Conservation (phyloP, 2,888 invertebrate species). For the Anaspis maculata region DNA sequence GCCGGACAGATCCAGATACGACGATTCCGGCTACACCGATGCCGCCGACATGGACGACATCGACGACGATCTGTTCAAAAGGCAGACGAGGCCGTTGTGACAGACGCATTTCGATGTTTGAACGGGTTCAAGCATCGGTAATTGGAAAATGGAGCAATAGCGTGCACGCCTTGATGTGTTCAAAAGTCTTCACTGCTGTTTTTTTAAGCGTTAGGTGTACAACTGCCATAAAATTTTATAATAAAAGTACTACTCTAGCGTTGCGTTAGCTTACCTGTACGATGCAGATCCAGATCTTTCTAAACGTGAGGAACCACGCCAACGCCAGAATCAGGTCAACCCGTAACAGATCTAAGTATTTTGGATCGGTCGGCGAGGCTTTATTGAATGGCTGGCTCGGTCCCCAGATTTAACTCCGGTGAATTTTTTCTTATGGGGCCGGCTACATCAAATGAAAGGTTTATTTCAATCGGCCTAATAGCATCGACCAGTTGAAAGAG, state of each 20-base stretch:
- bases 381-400: too few species aligned
- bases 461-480: too few species aligned
- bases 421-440: too few species aligned
- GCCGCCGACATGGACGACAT: slow-evolving; percentile 58
- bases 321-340: too few species aligned
- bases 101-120: slow-evolving; percentile 33
- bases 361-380: too few species aligned
- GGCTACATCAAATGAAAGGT: too few species aligned
- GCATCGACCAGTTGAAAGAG: too few species aligned
- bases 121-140: slow-evolving; percentile 2
- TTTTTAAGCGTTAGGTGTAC: not conserved
- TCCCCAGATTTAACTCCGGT: too few species aligned
- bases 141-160: not conserved
- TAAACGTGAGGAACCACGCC: too few species aligned
- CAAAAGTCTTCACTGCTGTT: slow-evolving; percentile 2
- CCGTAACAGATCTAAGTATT: too few species aligned
- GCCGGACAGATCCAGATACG: slow-evolving; percentile 53
- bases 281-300: too few species aligned
- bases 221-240: slow-evolving; percentile 1
- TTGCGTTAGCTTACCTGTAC: too few species aligned
- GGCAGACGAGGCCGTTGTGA: slow-evolving; percentile 50
- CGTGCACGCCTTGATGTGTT: slow-evolving; percentile 11
- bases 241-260: slow-evolving; percentile 2
- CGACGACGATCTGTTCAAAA: slow-evolving; percentile 61
- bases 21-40: slow-evolving; percentile 66